phyloP scores from a whole-genome alignment of 2,888 invertebrate genomes.

The Synergus umbraculus region DNA sequence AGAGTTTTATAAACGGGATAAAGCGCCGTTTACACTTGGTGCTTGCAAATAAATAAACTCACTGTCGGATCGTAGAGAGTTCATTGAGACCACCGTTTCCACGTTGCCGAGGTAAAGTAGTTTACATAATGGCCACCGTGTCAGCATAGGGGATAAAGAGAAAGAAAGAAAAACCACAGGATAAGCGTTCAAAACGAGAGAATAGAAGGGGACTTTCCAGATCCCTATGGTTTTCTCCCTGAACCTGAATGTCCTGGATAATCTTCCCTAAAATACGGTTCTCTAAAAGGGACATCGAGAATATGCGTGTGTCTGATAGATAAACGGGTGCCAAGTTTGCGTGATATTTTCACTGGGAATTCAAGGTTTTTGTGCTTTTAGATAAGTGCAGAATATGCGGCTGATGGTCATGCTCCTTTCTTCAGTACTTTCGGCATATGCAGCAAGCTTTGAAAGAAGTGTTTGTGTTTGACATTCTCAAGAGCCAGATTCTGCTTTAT shows the following conservation, averaged over 20 bases:
- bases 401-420: neutral
- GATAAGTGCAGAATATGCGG: neutral
- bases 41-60: slow-evolving; percentile 39
- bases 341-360: slow-evolving; percentile 26
- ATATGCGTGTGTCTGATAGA: slow-evolving; percentile 37
- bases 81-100: slow-evolving; percentile 28
- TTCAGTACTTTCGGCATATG: neutral
- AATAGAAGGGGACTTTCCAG: neutral
- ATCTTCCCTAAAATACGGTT: slow-evolving; percentile 39
- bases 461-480: too few species aligned
- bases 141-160: slow-evolving; percentile 40
- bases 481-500: too few species aligned
- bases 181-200: slow-evolving; percentile 25
- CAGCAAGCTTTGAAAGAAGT: neutral
- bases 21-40: slow-evolving; percentile 26
- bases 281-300: slow-evolving; percentile 32
- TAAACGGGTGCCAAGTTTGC: slow-evolving; percentile 36
- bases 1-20: neutral
- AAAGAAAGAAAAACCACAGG: slow-evolving; percentile 37
- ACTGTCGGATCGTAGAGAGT: slow-evolving; percentile 20
- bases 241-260: slow-evolving; percentile 19
- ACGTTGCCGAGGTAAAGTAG: slow-evolving; percentile 39
- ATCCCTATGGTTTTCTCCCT: slow-evolving; percentile 22
- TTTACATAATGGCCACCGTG: slow-evolving; percentile 40
- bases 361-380: slow-evolving; percentile 17